These are phyloP conservation scores for Ibidorhyncha struthersii DNA, from an alignment of 2,113 vertebrate species.

Conservation along the genomic window DNA sequence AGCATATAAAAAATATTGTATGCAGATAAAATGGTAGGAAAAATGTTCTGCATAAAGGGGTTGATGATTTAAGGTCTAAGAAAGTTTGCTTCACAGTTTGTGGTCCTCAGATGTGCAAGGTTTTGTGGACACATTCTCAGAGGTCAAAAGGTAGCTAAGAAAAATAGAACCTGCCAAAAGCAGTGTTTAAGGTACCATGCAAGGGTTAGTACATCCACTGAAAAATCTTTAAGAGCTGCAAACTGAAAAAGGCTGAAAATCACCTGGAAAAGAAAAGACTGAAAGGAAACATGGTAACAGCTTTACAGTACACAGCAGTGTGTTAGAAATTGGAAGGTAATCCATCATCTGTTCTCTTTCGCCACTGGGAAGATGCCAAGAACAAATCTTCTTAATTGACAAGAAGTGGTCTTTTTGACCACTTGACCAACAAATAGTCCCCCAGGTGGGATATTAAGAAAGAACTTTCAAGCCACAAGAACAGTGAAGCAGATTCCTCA, in stretches of 20 bases:
- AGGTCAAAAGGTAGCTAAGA: not conserved
- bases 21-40: not conserved
- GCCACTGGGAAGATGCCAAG: not conserved
- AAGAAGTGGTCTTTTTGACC: not conserved
- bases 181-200: not conserved
- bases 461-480: not conserved
- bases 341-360: not conserved
- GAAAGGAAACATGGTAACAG: not conserved
- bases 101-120: not conserved
- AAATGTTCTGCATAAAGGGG: not conserved
- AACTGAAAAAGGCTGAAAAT: not conserved
- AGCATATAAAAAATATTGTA: not conserved
- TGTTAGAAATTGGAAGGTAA: not conserved
- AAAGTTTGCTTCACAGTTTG: not conserved
- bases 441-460: not conserved
- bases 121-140: not conserved
- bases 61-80: not conserved
- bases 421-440: not conserved
- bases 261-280: not conserved
- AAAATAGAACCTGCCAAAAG: not conserved
- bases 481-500: not conserved
- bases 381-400: not conserved
- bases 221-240: not conserved
- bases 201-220: not conserved
- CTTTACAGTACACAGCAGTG: not conserved